Percentiles rank a stretch among this genome's conserved stretches.
phyloP scores from a whole-genome alignment of 2,113 vertebrate genomes.

The Sphaerodactylus townsendi region DNA sequence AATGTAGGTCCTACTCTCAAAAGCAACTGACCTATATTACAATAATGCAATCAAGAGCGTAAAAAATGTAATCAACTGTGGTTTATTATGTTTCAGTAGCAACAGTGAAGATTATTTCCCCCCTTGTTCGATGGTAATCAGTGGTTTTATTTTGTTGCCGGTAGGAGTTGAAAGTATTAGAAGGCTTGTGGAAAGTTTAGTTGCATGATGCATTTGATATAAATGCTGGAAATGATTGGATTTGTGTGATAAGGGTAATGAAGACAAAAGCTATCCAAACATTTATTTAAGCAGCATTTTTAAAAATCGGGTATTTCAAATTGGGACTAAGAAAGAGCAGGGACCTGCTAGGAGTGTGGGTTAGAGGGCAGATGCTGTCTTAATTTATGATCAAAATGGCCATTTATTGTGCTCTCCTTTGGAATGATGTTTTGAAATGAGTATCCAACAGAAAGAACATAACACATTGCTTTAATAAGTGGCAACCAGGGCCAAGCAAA shows the following conservation, averaged over 20 bases:
- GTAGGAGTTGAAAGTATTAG: constrained; percentile 1
- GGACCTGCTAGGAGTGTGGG: not conserved
- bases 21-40: not conserved
- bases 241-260: constrained; percentile 3
- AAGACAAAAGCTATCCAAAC: not conserved
- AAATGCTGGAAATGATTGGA: not conserved
- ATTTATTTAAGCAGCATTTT: constrained; percentile 23
- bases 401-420: constrained; percentile 23
- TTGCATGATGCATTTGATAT: not conserved
- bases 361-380: not conserved
- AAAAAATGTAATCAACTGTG: not conserved
- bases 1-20: not conserved
- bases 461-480: constrained; percentile 2
- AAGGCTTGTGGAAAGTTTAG: not conserved
- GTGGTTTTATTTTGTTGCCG: not conserved
- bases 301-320: not conserved
- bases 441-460: constrained; percentile 8
- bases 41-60: not conserved
- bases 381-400: constrained; percentile 21
- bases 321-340: constrained; percentile 3
- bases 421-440: constrained; percentile 6
- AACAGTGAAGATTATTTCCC: not conserved
- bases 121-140: not conserved
- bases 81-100: not conserved
- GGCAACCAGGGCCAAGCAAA: constrained; percentile 5